These are phyloP conservation scores for Actinia tenebrosa DNA, from an alignment of 64 coral and sea anemone genomes.

Conservation along the genomic window DNA sequence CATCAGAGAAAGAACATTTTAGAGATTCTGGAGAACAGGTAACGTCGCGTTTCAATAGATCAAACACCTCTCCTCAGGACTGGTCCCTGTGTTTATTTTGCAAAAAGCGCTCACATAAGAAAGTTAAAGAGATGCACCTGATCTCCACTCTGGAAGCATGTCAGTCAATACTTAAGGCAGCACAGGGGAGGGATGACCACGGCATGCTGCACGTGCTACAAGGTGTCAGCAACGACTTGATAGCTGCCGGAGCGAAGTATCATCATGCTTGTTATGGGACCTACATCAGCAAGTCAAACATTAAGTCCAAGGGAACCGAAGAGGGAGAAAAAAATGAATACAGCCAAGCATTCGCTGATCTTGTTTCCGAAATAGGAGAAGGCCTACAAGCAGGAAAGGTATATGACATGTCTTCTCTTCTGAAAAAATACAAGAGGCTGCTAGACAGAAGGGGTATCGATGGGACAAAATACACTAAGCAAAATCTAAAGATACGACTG, in stretches of 20 bases:
- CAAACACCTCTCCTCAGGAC: neutral
- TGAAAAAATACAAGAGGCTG: neutral
- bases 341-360: neutral
- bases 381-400: conserved; percentile 16
- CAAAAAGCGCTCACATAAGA: neutral
- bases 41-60: neutral
- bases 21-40: neutral
- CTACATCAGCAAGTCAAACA: neutral
- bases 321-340: neutral
- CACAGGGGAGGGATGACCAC: neutral
- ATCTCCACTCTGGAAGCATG: neutral
- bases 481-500: neutral
- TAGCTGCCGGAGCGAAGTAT: conserved; percentile 54
- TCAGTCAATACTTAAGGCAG: neutral
- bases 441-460: conserved; percentile 4
- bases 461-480: neutral
- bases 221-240: conserved; percentile 18
- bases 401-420: conserved; percentile 13
- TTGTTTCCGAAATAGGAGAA: neutral
- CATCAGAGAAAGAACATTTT: neutral
- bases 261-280: conserved; percentile 15
- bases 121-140: neutral
- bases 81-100: neutral
- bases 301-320: neutral
- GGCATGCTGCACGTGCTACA: neutral